These are phyloP conservation scores for Mionectes olivaceus DNA, from an alignment of 2,797 vertebrate species.

Conservation along the genomic window DNA sequence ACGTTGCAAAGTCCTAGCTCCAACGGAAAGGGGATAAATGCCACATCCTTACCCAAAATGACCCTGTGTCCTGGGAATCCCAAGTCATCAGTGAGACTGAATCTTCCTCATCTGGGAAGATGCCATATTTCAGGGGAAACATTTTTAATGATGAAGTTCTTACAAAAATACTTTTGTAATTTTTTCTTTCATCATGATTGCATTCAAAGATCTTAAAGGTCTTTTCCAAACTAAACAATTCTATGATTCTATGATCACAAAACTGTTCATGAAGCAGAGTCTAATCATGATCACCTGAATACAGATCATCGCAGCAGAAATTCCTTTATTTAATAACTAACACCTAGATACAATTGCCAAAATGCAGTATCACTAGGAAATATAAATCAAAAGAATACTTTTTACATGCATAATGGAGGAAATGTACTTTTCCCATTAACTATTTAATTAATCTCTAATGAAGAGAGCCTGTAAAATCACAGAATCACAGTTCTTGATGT, in stretches of 20 bases:
- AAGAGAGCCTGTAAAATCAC: neutral
- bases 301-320: conserved; percentile 4
- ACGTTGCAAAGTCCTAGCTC: neutral
- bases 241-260: neutral
- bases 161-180: neutral
- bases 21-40: neutral
- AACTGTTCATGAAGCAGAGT: neutral
- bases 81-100: neutral
- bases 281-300: neutral
- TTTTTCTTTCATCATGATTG: neutral
- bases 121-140: neutral
- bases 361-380: neutral
- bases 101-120: neutral
- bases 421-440: neutral
- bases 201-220: neutral
- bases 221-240: neutral
- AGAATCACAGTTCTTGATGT: neutral
- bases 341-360: neutral
- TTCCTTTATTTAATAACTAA: conserved; percentile 41
- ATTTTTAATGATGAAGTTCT: neutral
- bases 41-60: neutral
- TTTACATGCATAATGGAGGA: neutral
- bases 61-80: neutral
- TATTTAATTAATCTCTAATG: neutral
- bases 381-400: neutral